These are phyloP conservation scores for Charanyca ferruginea DNA, from an alignment of 2,888 invertebrate species.

Conservation along the genomic window DNA sequence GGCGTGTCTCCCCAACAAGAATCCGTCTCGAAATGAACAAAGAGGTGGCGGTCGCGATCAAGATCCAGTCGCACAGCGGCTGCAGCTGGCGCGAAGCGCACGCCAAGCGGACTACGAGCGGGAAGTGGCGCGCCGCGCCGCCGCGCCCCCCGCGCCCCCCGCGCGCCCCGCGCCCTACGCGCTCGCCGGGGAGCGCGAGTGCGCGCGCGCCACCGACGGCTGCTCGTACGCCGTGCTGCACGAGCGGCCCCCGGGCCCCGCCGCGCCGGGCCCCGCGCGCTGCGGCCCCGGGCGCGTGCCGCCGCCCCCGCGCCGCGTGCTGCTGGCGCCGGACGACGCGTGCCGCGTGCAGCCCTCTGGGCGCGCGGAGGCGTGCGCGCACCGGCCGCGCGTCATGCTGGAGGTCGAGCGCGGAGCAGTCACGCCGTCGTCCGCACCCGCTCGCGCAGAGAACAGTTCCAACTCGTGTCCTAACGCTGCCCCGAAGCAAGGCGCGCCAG, in stretches of 20 bases:
- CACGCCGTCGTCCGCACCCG: neutral
- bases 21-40: slow-evolving; percentile 26
- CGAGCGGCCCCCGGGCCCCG: slow-evolving; percentile 38
- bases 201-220: slow-evolving; percentile 58
- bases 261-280: slow-evolving; percentile 43
- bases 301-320: slow-evolving; percentile 65
- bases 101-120: slow-evolving; percentile 67
- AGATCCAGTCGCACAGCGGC: slow-evolving; percentile 68
- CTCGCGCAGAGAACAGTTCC: neutral
- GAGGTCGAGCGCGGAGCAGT: slow-evolving; percentile 69
- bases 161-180: slow-evolving; percentile 61
- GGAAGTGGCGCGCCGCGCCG: slow-evolving; percentile 51
- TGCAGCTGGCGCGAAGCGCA: slow-evolving; percentile 58
- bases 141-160: slow-evolving; percentile 33
- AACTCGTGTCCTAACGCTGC: neutral
- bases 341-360: slow-evolving; percentile 59
- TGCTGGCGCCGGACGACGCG: slow-evolving; percentile 61
- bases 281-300: slow-evolving; percentile 58
- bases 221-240: slow-evolving; percentile 67
- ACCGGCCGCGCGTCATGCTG: slow-evolving; percentile 71
- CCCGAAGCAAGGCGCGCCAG: neutral
- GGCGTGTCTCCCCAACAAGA: neutral
- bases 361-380: slow-evolving; percentile 74
- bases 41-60: slow-evolving; percentile 49
- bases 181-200: slow-evolving; percentile 35